Evolutionary conservation across 2,797 vertebrate genomes (phyloP).

Genomic region (Amblyraja radiata): DNA sequence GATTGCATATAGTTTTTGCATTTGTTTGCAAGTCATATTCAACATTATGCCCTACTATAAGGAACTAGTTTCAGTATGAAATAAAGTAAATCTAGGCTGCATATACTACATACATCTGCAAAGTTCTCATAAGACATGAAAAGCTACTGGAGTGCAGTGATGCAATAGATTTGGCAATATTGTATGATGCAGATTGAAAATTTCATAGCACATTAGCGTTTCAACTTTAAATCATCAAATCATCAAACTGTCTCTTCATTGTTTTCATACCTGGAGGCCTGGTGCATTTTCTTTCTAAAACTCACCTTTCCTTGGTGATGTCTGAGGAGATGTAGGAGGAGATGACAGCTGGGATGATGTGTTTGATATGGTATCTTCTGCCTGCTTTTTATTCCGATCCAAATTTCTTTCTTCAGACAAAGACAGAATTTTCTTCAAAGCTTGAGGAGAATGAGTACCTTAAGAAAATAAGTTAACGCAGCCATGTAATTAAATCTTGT

Average conservation of each 20-base stretch:
- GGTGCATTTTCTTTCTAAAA: constrained; percentile 4
- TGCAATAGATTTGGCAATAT: neutral
- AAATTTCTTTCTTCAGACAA: constrained; percentile 85
- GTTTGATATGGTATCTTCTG: constrained; percentile 83
- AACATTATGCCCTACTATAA: neutral
- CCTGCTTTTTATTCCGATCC: constrained; percentile 76
- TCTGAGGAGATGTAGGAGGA: constrained; percentile 90
- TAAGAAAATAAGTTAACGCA: constrained; percentile 42
- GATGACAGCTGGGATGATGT: constrained; percentile 86
- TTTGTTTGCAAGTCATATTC: neutral
- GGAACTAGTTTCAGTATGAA: neutral
- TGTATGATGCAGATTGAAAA: neutral
- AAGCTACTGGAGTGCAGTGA: neutral
- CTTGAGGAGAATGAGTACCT: constrained; percentile 96
- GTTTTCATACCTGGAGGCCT: neutral
- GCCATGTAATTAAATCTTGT: constrained; percentile 37
- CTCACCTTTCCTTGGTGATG: constrained; percentile 94
- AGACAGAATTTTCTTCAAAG: constrained; percentile 97
- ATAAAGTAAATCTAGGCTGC: neutral
- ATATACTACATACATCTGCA: neutral
- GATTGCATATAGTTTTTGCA: neutral
- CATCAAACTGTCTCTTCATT: no score
- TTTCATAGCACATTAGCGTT: no score
- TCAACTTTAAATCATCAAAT: neutral
- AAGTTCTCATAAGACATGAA: neutral